These are phyloP conservation scores for Cyaniris semiargus DNA, from an alignment of 2,888 invertebrate species.

Conservation along the genomic window DNA sequence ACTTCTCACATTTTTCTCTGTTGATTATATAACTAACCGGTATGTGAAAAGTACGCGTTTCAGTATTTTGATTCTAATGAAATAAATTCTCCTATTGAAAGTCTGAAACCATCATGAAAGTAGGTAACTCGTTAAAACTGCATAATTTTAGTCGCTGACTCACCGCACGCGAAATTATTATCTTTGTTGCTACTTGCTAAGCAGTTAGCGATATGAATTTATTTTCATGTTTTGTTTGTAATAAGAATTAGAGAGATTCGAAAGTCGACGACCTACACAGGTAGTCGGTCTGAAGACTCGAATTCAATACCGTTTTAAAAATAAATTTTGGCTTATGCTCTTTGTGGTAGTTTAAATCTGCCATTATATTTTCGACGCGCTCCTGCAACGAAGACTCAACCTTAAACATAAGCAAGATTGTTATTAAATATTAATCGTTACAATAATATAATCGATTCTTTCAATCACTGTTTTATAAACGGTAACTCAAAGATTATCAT, in stretches of 20 bases:
- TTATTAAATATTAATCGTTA: not conserved
- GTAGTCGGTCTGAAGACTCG: not conserved
- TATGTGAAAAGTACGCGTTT: not conserved
- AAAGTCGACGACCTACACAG: constrained; percentile 26
- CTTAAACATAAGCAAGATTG: not conserved
- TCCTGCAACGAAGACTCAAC: not conserved
- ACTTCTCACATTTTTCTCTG: not conserved
- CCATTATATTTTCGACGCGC: not conserved
- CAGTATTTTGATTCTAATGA: not conserved
- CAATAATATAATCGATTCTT: not conserved
- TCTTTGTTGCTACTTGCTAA: constrained; percentile 16
- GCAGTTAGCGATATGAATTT: constrained; percentile 22
- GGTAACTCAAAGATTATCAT: not conserved
- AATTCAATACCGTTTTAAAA: constrained; percentile 7
- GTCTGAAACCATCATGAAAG: not conserved
- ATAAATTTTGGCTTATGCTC: constrained; percentile 5
- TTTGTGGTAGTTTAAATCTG: not conserved
- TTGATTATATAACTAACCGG: not conserved
- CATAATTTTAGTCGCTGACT: constrained; percentile 15
- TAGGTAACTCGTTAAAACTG: constrained; percentile 16
- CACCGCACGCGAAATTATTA: not conserved
- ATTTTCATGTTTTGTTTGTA: constrained; percentile 23
- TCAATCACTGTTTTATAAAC: not conserved
- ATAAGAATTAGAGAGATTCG: constrained; percentile 30
- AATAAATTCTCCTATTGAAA: not conserved